Evolutionary conservation across 2,888 invertebrate species (phyloP).

Genomic region (Euphydryas editha): DNA sequence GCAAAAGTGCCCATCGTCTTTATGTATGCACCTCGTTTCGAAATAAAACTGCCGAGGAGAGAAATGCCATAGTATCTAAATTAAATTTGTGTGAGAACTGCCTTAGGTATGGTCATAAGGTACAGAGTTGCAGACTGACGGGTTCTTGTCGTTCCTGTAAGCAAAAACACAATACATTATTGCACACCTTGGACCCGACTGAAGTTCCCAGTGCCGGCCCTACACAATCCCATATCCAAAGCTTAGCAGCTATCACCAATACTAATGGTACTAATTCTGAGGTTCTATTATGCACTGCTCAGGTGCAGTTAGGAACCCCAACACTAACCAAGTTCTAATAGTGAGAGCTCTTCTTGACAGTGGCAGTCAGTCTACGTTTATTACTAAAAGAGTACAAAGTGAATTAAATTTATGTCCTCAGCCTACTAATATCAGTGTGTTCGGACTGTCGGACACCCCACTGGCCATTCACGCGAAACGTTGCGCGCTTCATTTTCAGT

Average conservation of each 20-base stretch:
- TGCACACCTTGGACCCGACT: constrained; percentile 11
- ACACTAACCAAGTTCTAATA: constrained; percentile 12
- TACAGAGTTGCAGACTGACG: constrained; percentile 9
- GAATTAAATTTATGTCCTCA: not conserved
- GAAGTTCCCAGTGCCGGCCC: not conserved
- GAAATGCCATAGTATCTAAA: constrained; percentile 15
- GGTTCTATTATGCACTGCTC: constrained; percentile 30
- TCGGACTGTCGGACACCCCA: constrained; percentile 26
- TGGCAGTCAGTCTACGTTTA: constrained; percentile 14
- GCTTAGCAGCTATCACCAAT: not conserved
- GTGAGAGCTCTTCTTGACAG: constrained; percentile 24
- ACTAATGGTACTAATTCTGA: not conserved
- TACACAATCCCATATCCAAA: not conserved
- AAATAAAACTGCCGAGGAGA: constrained; percentile 18
- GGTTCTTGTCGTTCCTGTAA: constrained; percentile 25
- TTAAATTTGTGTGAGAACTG: constrained; percentile 28
- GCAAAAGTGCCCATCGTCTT: not conserved
- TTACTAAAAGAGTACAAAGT: constrained; percentile 2
- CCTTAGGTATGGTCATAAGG: constrained; percentile 25
- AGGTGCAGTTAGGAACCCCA: constrained; percentile 26
- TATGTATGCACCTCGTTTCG: constrained; percentile 25
- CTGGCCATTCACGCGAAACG: constrained; percentile 16
- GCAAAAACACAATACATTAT: constrained; percentile 29
- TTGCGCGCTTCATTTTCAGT: constrained; percentile 23
- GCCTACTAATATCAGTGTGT: constrained; percentile 9